Evolutionary conservation across 1,140 invertebrate species (phyloP).

Genomic region (Ceratosolen fusciceps): DNA sequence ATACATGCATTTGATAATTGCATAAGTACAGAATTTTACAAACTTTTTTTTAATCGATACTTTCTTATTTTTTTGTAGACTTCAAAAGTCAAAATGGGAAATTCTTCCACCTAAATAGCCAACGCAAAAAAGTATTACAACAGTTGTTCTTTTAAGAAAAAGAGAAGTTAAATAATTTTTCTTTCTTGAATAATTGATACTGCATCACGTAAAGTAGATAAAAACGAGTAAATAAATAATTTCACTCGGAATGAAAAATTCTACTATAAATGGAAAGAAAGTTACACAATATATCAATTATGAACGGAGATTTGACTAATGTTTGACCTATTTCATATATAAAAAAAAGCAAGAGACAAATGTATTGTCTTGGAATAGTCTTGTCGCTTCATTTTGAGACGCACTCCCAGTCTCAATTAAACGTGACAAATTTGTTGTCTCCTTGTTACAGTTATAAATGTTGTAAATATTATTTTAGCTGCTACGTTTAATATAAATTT

Average conservation of each 20-base stretch:
- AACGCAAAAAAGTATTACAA: conserved; percentile 42
- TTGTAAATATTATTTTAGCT: conserved; percentile 49
- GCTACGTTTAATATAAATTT: conserved; percentile 25
- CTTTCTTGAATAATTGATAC: conserved; percentile 22
- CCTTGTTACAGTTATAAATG: conserved; percentile 40
- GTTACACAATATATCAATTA: conserved; percentile 23
- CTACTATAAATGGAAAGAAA: conserved; percentile 27
- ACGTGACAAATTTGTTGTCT: conserved; percentile 39
- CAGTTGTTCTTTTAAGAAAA: conserved; percentile 32
- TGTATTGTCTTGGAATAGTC: conserved; percentile 29
- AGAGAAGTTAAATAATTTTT: conserved; percentile 21
- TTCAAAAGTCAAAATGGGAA: conserved; percentile 76
- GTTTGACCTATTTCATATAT: conserved; percentile 1
- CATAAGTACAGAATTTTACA: neutral
- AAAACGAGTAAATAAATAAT: conserved; percentile 27
- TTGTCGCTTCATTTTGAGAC: conserved; percentile 41
- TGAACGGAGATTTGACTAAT: conserved; percentile 18
- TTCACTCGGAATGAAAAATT: neutral
- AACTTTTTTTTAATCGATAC: neutral
- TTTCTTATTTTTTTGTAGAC: conserved; percentile 64
- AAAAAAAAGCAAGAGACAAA: conserved; percentile 22
- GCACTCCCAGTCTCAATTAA: conserved; percentile 29
- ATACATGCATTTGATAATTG: no score
- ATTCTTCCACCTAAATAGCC: conserved; percentile 57
- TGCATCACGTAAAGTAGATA: neutral